phyloP scores from a whole-genome alignment of 2,888 invertebrate genomes.

The Cephus runcator region DNA sequence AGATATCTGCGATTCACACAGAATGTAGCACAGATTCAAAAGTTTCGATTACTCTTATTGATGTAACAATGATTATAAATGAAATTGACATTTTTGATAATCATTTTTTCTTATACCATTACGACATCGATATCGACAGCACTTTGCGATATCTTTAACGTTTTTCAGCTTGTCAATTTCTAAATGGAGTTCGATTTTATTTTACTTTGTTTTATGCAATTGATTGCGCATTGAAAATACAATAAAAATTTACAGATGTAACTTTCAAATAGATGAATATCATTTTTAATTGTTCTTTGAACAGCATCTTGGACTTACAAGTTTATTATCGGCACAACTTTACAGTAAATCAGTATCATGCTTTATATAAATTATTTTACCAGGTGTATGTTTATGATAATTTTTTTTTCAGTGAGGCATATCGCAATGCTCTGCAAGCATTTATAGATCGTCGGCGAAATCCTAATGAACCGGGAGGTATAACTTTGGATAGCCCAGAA shows the following conservation, averaged over 20 bases:
- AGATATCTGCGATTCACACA: not conserved
- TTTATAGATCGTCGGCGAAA: conserved; percentile 50
- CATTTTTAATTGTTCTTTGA: not conserved
- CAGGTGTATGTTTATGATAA: not conserved
- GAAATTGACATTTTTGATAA: not conserved
- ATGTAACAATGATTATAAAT: not conserved
- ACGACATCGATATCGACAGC: not conserved
- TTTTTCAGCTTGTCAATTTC: not conserved
- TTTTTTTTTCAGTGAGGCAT: conserved; percentile 49
- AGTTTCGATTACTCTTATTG: not conserved
- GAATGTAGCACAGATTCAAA: not conserved
- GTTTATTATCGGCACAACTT: not conserved
- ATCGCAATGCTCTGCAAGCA: conserved; percentile 50
- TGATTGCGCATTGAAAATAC: not conserved
- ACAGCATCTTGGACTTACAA: not conserved
- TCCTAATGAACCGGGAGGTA: conserved; percentile 24
- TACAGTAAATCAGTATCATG: not conserved
- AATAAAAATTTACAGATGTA: not conserved
- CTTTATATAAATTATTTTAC: not conserved
- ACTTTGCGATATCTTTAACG: not conserved
- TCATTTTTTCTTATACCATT: not conserved
- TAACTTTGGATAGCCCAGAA: conserved; percentile 35
- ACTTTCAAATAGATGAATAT: not conserved
- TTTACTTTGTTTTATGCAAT: not conserved
- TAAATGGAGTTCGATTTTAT: not conserved